These are phyloP conservation scores for Pinctada fucata DNA, from an alignment of 2,888 invertebrate species.

Conservation along the genomic window DNA sequence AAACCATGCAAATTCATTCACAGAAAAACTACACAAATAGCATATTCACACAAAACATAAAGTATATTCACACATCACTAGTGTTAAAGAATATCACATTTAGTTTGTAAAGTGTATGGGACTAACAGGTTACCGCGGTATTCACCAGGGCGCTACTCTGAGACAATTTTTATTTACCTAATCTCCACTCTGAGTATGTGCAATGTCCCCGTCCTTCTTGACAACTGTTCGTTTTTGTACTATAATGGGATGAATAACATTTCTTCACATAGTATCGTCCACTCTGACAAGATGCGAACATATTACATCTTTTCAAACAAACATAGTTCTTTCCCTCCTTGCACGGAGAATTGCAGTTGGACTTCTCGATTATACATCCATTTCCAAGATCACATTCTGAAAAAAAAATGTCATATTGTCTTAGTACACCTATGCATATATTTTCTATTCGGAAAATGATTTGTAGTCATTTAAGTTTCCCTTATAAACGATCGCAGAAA, in stretches of 20 bases:
- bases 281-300: conserved; percentile 43
- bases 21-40: too few species aligned
- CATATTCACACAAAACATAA: too few species aligned
- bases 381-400: conserved; percentile 47
- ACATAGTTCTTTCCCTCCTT: conserved; percentile 26
- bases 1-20: too few species aligned
- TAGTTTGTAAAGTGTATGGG: too few species aligned
- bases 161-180: background rate
- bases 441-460: too few species aligned
- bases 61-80: too few species aligned
- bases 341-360: conserved; percentile 21
- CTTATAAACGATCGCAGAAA: too few species aligned
- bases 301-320: conserved; percentile 43
- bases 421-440: too few species aligned
- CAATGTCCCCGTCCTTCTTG: conserved; percentile 25
- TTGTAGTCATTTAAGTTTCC: too few species aligned
- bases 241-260: conserved; percentile 40
- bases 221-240: background rate
- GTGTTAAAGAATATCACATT: too few species aligned
- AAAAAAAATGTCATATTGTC: conserved; percentile 9
- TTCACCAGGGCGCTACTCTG: background rate
- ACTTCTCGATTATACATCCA: conserved; percentile 41
- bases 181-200: background rate
- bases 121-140: background rate
- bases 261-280: conserved; percentile 36